Evolutionary conservation across 2,797 vertebrate species (phyloP).

Genomic region (Sarcoramphus papa): DNA sequence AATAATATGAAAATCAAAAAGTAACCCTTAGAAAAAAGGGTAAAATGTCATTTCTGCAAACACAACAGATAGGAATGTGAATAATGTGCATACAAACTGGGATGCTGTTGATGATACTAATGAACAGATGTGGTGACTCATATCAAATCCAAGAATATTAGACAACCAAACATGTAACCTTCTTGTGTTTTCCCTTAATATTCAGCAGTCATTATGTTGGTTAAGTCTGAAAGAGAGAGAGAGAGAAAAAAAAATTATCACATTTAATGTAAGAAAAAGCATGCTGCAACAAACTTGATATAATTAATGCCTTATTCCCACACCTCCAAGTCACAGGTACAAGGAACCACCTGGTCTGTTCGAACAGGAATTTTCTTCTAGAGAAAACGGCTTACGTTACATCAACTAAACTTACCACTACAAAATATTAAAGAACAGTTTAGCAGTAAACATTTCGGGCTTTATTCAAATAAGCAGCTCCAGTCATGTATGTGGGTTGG

Average conservation of each 20-base stretch:
- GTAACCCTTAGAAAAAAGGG: constrained; percentile 70
- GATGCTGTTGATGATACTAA: constrained; percentile 73
- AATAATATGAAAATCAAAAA: constrained; percentile 74
- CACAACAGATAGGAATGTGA: constrained; percentile 78
- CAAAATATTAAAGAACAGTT: not conserved
- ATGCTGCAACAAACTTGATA: not conserved
- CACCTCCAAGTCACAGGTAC: not conserved
- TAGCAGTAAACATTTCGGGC: not conserved
- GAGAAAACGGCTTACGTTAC: not conserved
- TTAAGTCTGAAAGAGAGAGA: constrained; percentile 84
- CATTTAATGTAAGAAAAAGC: not conserved
- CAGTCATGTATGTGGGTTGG: not conserved
- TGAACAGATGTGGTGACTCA: constrained; percentile 75
- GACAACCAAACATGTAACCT: constrained; percentile 79
- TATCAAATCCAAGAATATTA: constrained; percentile 81
- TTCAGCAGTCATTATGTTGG: constrained; percentile 85
- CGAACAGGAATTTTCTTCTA: not conserved
- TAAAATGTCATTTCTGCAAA: constrained; percentile 74
- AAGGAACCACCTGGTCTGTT: not conserved
- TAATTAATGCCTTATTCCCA: not conserved
- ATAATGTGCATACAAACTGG: constrained; percentile 77
- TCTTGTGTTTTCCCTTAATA: constrained; percentile 72
- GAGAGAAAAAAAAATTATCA: not conserved
- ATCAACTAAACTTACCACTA: not conserved
- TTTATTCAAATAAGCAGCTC: not conserved